These are phyloP conservation scores for Gerris lacustris DNA, from an alignment of 2,888 invertebrate species.

Conservation along the genomic window DNA sequence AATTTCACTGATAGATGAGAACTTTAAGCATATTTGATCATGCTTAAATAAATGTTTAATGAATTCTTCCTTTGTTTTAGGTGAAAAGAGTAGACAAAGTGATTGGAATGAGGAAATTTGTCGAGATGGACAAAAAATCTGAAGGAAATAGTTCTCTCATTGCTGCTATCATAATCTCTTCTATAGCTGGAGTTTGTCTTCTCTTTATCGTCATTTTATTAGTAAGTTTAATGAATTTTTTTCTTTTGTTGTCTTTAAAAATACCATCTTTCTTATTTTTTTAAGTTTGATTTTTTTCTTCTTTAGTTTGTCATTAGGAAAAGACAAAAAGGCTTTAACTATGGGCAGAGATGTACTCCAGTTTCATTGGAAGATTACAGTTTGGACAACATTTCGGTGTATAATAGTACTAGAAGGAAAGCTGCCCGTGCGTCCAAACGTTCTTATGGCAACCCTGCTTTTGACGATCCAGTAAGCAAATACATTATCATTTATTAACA, in stretches of 20 bases:
- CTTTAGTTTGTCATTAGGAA: slow-evolving; percentile 63
- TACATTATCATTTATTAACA: no score
- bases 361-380: slow-evolving; percentile 81
- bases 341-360: slow-evolving; percentile 76
- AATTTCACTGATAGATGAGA: no score
- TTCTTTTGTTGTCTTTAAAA: background rate
- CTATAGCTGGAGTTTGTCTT: slow-evolving; percentile 64
- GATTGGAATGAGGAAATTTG: background rate
- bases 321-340: slow-evolving; percentile 65
- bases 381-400: slow-evolving; percentile 75
- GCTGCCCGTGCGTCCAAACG: slow-evolving; percentile 62
- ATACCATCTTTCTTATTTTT: no score
- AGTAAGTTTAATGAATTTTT: slow-evolving; percentile 40
- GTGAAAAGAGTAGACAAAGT: background rate
- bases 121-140: background rate
- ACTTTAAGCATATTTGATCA: no score
- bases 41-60: no score
- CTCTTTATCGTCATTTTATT: slow-evolving; percentile 61
- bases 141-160: slow-evolving; percentile 49
- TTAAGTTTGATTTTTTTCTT: background rate
- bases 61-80: background rate
- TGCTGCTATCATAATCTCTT: slow-evolving; percentile 68
- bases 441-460: slow-evolving; percentile 81
- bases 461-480: slow-evolving; percentile 65
- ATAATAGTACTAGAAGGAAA: slow-evolving; percentile 63